Evolutionary conservation across 1,140 invertebrate species (phyloP), one percentile per base, ranked within the genome.

Genomic region (Brachionus calyciflorus): DNA sequence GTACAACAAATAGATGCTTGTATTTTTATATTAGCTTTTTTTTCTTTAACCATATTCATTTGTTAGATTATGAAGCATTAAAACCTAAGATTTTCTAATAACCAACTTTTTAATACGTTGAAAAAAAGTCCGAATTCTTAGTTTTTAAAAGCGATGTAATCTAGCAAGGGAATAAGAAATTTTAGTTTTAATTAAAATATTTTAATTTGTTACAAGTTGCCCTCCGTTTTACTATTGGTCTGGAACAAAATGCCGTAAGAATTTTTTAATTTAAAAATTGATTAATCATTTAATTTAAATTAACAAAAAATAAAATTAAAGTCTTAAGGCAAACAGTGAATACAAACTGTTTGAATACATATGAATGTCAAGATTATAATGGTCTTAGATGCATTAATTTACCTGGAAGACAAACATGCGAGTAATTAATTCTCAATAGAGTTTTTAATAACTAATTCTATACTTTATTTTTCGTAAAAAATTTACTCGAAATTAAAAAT

Each of bases 361-460:
- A 49, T 70, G 12, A 70, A 51, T 70, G 68, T 28, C 40, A 70
- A 28, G 68, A 70, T 21, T 70, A 48, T 19, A 70, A 51, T 49
- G 68, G 68, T 30, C 19, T 70, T 3, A 44, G n/a, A 12, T 70
- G 68, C 19, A 4, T 70, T n/a, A 30, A 12, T 17, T 46, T 19
- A 9, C 21, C 21, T 21, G 37, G 37, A 14, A 48, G 2, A 7
- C 17, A 41, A 17, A n/a, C 33, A n/a, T 70, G 68, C 44, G 68
- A 70, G 24, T 70, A 33, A 7, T 4, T n/a, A 28, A 44, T 30
- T 70, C 41, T 17, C 14, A n/a, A n/a, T n/a, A n/a, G n/a, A n/a
- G n/a, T n/a, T n/a, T n/a, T n/a, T n/a, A n/a, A n/a, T n/a, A n/a
- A n/a, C n/a, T n/a, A n/a, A n/a, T n/a, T n/a, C n/a, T n/a, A n/a